A percentile compares a stretch with the other conserved stretches of the same genome.
These are phyloP conservation scores for Hoplostethus mediterraneus DNA, from an alignment of 2,797 vertebrate species.

Conservation along the genomic window DNA sequence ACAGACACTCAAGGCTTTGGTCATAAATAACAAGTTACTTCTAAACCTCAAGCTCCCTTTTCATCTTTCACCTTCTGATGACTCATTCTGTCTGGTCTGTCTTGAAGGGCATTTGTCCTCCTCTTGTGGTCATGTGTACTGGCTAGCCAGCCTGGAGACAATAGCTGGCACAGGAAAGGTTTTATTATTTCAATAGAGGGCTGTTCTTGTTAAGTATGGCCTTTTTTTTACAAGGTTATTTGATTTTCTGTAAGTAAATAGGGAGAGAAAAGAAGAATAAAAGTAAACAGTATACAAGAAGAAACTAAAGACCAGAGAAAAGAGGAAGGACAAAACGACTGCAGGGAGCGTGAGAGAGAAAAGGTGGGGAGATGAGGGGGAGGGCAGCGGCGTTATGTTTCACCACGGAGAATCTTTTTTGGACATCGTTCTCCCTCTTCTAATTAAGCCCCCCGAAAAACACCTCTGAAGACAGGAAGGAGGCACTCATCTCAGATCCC, in stretches of 20 bases:
- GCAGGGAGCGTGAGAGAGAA: constrained; percentile 29
- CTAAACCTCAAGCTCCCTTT: background rate
- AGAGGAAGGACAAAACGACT: constrained; percentile 34
- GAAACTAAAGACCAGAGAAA: constrained; percentile 13
- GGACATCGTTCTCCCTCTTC: constrained; percentile 70
- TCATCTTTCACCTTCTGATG: constrained; percentile 4
- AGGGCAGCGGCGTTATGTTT: constrained; percentile 64
- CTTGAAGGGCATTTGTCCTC: constrained; percentile 23
- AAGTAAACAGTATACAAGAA: background rate
- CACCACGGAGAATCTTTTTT: constrained; percentile 53
- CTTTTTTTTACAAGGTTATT: background rate
- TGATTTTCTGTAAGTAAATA: background rate
- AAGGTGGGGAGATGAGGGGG: constrained; percentile 34
- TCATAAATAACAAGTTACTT: constrained; percentile 42
- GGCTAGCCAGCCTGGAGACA: background rate
- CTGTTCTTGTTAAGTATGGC: background rate
- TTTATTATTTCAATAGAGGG: background rate
- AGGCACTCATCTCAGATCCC: constrained; percentile 70
- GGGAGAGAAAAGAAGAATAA: background rate
- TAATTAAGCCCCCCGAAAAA: constrained; percentile 80
- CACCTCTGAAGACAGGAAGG: constrained; percentile 64
- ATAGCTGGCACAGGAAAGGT: background rate
- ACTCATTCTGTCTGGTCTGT: constrained; percentile 2
- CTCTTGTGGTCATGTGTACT: constrained; percentile 1
- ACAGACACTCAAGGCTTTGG: constrained; percentile 14